These are phyloP conservation scores for Hydrochoerus hydrochaeris DNA, from an alignment of 2,113 vertebrate genomes.

Conservation along the genomic window DNA sequence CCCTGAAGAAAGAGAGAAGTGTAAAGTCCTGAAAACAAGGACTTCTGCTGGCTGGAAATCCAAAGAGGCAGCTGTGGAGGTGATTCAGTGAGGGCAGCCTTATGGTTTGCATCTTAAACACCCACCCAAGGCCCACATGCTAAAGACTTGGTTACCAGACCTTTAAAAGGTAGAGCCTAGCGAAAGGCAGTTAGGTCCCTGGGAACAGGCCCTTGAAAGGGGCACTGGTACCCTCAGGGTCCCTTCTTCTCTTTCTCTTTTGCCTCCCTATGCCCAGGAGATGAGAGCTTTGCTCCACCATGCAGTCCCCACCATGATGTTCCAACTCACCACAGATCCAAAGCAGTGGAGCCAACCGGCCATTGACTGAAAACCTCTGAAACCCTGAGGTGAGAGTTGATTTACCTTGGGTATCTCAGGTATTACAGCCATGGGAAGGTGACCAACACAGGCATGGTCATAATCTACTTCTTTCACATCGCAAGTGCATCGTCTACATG, in stretches of 20 bases:
- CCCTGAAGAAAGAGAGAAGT: constrained; percentile 70
- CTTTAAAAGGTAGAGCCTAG: background rate
- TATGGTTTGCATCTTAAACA: background rate
- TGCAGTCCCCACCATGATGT: too few relatives aligned
- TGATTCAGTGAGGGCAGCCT: background rate
- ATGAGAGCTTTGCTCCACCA: background rate
- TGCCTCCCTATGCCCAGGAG: background rate
- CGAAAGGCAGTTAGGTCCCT: background rate
- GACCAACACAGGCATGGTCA: background rate
- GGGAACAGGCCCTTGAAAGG: background rate
- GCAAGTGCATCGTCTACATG: background rate
- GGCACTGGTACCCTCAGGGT: too few relatives aligned
- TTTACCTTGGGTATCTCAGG: background rate
- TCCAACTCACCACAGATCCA: background rate
- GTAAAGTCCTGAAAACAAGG: background rate
- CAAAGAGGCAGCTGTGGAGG: background rate
- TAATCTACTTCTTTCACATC: background rate
- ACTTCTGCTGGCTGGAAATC: background rate
- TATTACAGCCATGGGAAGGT: background rate
- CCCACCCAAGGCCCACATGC: background rate
- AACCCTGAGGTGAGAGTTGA: background rate
- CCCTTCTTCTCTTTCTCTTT: background rate
- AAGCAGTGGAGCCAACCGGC: background rate
- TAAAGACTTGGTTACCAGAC: background rate
- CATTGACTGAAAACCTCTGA: background rate